Evolutionary conservation across 2,797 vertebrate species (phyloP), one percentile per base, ranked within the genome.

Genomic region (Toxotes lorentzi): DNA sequence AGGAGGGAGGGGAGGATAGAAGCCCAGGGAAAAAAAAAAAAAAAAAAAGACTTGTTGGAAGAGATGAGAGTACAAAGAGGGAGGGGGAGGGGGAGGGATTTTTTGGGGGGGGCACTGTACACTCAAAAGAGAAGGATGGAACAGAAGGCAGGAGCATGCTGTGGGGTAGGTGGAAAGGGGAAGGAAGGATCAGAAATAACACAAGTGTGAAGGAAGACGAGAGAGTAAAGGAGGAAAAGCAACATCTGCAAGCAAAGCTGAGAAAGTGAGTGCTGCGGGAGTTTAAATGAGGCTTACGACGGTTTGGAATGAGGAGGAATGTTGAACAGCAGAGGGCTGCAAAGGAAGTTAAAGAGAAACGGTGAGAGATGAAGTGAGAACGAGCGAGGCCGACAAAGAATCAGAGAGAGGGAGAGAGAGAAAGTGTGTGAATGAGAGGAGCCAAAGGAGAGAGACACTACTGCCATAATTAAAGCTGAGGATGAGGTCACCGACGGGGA

Each of bases 381-480:
- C 4, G 45, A 82, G 41, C 30, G 11, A 79, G 74, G 24, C 69
- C 13, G 78, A 63, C 19, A 53, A 73, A 83, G 69, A 74, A 45
- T 21, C 32, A 17, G 53, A 40, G 53, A 60, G 32, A 24, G 38
- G 59, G 59, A 43, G 27, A 59, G 70, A 59, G 61, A 35, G 72
- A 43, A 23, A 59, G 70, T 56, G 61, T 51, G 57, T 27, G 72
- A 80, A 48, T 5, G 64, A 70, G 73, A 74, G 72, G 70, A 81
- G 82, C 84, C 64, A 87, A 87, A 88, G 78, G 77, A 90, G 85
- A 89, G 78, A 89, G 86, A 92, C 83, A 86, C 89, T 91, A 91
- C 88, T 86, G 90, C 86, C 84, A 82, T 94, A 92, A 94, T 94
- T 94, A 93, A 91, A 90, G 92, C 88, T 34, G 85, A 76, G 88